Percentiles rank a stretch among this genome's conserved stretches.
Conservation (phyloP, 2,888 invertebrate species). For the Troides oblongomaculatus region DNA sequence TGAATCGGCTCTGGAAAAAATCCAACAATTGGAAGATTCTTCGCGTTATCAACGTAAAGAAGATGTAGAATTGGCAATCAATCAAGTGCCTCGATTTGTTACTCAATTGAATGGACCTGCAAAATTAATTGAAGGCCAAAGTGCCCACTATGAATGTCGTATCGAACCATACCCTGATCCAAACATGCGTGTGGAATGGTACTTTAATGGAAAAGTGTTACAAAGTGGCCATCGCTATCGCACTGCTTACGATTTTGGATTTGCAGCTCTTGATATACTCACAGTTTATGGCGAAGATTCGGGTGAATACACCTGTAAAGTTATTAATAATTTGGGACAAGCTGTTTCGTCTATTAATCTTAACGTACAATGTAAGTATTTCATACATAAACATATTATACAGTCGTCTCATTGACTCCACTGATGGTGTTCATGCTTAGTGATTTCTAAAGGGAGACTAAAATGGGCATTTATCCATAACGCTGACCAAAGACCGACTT, state of each 20-base stretch:
- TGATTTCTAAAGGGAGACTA: too few relatives aligned
- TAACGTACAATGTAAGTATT: slow-evolving; percentile 87
- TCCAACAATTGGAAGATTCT: slow-evolving; percentile 91
- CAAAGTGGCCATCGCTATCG: slow-evolving; percentile 94
- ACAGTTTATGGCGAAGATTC: slow-evolving; percentile 96
- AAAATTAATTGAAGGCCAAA: slow-evolving; percentile 92
- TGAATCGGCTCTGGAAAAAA: slow-evolving; percentile 92
- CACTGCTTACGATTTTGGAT: slow-evolving; percentile 97
- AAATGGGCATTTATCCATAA: too few relatives aligned
- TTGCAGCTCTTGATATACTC: slow-evolving; percentile 96
- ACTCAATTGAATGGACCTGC: slow-evolving; percentile 92
- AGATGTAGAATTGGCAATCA: slow-evolving; percentile 89
- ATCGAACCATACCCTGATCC: slow-evolving; percentile 96
- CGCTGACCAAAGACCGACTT: too few relatives aligned
- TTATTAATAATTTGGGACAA: slow-evolving; percentile 91
- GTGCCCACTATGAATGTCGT: slow-evolving; percentile 95
- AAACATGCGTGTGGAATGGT: slow-evolving; percentile 94
- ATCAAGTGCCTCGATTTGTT: slow-evolving; percentile 91
- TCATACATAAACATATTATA: neutral
- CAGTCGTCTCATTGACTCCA: too few relatives aligned
- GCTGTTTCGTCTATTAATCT: slow-evolving; percentile 90
- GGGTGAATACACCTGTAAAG: slow-evolving; percentile 93
- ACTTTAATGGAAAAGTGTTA: slow-evolving; percentile 94
- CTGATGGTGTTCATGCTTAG: too few relatives aligned
- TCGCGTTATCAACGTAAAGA: slow-evolving; percentile 89